These are phyloP conservation scores for Scaptomyza reducta DNA, from an alignment of 2,888 invertebrate species.

Conservation along the genomic window DNA sequence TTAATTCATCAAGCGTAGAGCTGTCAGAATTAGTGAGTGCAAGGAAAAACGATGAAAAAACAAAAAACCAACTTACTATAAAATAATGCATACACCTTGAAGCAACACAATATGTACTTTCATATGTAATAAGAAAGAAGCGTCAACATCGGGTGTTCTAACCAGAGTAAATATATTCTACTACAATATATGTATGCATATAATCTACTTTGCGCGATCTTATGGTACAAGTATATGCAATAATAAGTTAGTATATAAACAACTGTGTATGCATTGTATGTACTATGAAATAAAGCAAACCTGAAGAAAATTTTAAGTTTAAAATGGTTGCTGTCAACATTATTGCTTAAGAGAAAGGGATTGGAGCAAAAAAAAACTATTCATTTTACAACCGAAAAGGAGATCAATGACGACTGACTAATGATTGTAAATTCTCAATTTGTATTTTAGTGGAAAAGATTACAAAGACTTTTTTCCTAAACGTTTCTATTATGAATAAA, in stretches of 20 bases:
- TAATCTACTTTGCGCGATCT: constrained; percentile 23
- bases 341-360: constrained; percentile 6
- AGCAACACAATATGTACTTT: constrained; percentile 29
- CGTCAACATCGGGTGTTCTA: constrained; percentile 20
- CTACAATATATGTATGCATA: constrained; percentile 26
- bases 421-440: background rate
- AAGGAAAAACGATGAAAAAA: constrained; percentile 18
- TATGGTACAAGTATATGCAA: constrained; percentile 29
- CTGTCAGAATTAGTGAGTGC: constrained; percentile 21
- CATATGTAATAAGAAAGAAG: constrained; percentile 34
- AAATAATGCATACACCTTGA: constrained; percentile 15
- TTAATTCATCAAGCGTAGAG: constrained; percentile 37
- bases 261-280: constrained; percentile 47
- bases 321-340: constrained; percentile 36
- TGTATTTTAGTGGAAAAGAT: constrained; percentile 5
- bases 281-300: constrained; percentile 65
- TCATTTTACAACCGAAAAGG: constrained; percentile 9
- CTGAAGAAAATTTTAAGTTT: constrained; percentile 41
- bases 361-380: constrained; percentile 4
- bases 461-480: constrained; percentile 42
- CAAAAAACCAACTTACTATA: constrained; percentile 16
- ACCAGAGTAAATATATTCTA: constrained; percentile 39
- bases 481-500: constrained; percentile 52
- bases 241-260: constrained; percentile 40
- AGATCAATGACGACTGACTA: background rate